Evolutionary conservation across 2,797 vertebrate species (phyloP), one percentile per base, ranked within the genome.

Genomic region (Characodon lateralis): DNA sequence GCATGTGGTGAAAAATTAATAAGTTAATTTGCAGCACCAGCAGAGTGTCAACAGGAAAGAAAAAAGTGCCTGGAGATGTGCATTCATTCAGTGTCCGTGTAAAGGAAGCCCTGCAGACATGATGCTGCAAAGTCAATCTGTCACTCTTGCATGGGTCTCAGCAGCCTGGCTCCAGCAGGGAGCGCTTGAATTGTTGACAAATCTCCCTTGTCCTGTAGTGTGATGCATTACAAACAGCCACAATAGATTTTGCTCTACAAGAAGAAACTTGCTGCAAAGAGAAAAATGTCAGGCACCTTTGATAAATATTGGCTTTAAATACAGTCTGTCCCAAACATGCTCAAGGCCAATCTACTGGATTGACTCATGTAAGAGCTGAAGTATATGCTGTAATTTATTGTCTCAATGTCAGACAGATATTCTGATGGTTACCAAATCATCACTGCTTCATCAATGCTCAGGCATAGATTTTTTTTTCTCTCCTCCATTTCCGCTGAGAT

Each of bases 1-100:
- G 92, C 90, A 90, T 91, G 92, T 91, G 91, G 84, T 91, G 92
- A 91, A 92, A 94, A 93, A 92, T 94, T 91, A 93, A 94, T 92
- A 93, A 92, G 89, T 94, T 93, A 92, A 93, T 94, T 92, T 93
- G 92, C 87, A 85, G 92, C 90, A 89, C 90, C 87, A 91, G 87
- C 88, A 90, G 90, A 92, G 86, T 81, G 91, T 90, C 91, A 92
- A 93, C 88, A 92, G 81, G 58, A 82, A 78, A 66, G 58, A 55
- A 80, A 89, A 78, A 88, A 85, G 69, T 16, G 86, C 85, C 83
- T 56, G 77, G 73, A 90, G 85, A 93, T 85, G 87, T 88, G 83
- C 82, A 87, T 88, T 74, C 83, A 86, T 63, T 72, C 66, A 82
- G 83, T 71, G 83, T 86, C 87, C 83, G 4, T 58, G 83, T 83